Conservation (phyloP, 2,113 vertebrate genomes). For the Eurypyga helias region DNA sequence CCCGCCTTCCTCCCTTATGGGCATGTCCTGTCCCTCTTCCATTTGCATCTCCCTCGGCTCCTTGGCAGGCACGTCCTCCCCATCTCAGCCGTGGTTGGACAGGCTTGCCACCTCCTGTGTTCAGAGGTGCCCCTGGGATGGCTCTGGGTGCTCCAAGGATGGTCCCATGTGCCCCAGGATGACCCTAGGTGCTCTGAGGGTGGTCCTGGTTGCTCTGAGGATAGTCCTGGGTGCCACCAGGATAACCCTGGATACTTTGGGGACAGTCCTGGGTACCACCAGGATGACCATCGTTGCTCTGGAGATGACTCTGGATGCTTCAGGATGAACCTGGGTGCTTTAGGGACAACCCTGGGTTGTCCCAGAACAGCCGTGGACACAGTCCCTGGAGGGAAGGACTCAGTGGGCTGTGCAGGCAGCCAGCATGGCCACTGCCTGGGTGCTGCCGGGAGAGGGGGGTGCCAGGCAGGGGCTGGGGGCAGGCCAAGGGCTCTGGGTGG, state of each 20-base stretch:
- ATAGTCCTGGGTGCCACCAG: too few species aligned
- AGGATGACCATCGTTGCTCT: not conserved
- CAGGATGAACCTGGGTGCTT: not conserved
- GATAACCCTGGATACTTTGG: not conserved
- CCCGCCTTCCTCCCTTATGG: not conserved
- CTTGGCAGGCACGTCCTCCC: not conserved
- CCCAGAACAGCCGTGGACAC: not conserved
- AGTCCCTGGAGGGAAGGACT: not conserved
- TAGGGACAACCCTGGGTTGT: not conserved
- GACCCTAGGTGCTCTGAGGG: not conserved
- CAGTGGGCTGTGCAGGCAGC: not conserved
- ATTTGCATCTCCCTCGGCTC: not conserved
- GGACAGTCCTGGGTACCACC: not conserved
- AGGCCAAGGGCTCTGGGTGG: not conserved
- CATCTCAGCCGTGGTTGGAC: not conserved
- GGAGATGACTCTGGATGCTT: not conserved
- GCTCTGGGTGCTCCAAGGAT: not conserved
- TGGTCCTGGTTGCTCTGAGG: not conserved
- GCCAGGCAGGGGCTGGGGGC: not conserved
- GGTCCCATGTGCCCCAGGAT: not conserved
- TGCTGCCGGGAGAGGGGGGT: not conserved
- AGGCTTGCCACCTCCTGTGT: not conserved
- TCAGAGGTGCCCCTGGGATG: not conserved
- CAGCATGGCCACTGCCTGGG: not conserved
- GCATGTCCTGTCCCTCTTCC: not conserved